Evolutionary conservation across 2,797 vertebrate genomes (phyloP).

Genomic region (Botia almorhae): DNA sequence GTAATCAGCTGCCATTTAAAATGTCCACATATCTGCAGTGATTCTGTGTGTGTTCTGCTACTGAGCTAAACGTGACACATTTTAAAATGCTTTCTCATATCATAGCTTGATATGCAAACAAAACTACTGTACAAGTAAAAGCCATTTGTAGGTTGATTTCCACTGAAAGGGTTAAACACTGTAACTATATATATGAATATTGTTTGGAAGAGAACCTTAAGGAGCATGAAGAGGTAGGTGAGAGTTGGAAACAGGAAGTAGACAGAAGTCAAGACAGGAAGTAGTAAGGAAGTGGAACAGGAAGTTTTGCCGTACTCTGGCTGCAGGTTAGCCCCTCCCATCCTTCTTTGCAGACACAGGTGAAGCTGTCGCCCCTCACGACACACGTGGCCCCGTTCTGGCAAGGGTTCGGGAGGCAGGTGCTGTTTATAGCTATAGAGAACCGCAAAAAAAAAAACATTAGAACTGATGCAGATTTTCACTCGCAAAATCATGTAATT

Average conservation of each 20-base stretch:
- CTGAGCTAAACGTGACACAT: no score
- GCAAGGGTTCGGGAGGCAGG: conserved; percentile 95
- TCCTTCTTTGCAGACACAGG: conserved; percentile 98
- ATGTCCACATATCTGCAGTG: no score
- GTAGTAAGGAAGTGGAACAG: conserved; percentile 44
- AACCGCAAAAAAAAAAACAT: neutral
- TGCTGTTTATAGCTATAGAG: conserved; percentile 90
- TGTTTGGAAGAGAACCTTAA: conserved; percentile 41
- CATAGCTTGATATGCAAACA: neutral
- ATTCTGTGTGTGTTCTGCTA: no score
- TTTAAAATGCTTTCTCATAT: no score
- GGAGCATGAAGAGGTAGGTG: conserved; percentile 34
- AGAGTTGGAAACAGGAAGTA: conserved; percentile 55
- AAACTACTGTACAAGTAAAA: neutral
- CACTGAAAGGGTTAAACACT: no score
- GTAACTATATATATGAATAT: neutral
- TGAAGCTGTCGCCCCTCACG: conserved; percentile 90
- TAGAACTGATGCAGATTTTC: neutral
- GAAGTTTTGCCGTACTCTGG: conserved; percentile 85
- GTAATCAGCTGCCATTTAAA: no score
- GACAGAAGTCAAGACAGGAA: conserved; percentile 39
- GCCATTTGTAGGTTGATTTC: neutral
- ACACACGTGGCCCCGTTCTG: conserved; percentile 96
- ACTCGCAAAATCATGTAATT: neutral
- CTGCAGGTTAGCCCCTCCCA: conserved; percentile 96